These are phyloP conservation scores for Chironomus tepperi DNA, from an alignment of 1,140 invertebrate genomes.

Conservation along the genomic window DNA sequence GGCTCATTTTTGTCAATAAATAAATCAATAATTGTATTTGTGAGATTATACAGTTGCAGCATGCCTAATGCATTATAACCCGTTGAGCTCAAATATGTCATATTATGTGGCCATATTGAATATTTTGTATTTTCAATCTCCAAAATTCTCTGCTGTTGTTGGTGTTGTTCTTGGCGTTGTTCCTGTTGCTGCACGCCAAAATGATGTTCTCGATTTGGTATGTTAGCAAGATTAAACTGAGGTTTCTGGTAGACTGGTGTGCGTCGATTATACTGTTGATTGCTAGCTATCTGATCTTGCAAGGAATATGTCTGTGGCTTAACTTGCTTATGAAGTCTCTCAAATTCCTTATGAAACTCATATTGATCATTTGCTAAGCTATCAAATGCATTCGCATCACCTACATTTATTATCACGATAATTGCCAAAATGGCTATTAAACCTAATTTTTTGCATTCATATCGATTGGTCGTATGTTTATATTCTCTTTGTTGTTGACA, in stretches of 20 bases:
- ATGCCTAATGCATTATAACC: conserved; percentile 56
- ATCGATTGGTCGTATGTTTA: background rate
- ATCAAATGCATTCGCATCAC: background rate
- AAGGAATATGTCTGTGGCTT: background rate
- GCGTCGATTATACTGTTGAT: background rate
- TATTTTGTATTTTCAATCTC: conserved; percentile 18
- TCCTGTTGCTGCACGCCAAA: background rate
- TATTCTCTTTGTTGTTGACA: too few relatives aligned
- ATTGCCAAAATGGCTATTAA: background rate
- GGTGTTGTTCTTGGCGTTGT: conserved; percentile 10
- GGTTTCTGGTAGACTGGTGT: background rate
- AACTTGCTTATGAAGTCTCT: conserved; percentile 15
- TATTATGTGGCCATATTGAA: conserved; percentile 31
- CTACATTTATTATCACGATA: background rate
- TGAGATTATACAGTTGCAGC: conserved; percentile 57
- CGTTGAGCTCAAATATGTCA: conserved; percentile 47
- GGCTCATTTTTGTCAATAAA: conserved; percentile 41
- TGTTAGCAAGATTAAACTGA: background rate
- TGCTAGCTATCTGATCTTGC: conserved; percentile 17
- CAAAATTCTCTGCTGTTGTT: background rate
- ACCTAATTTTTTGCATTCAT: conserved; percentile 7
- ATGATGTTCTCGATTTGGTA: background rate
- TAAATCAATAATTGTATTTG: conserved; percentile 51
- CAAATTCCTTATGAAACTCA: background rate
- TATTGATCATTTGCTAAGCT: conserved; percentile 3